Evolutionary conservation across 2,888 invertebrate species (phyloP).

Genomic region (Heliothis peltigera): DNA sequence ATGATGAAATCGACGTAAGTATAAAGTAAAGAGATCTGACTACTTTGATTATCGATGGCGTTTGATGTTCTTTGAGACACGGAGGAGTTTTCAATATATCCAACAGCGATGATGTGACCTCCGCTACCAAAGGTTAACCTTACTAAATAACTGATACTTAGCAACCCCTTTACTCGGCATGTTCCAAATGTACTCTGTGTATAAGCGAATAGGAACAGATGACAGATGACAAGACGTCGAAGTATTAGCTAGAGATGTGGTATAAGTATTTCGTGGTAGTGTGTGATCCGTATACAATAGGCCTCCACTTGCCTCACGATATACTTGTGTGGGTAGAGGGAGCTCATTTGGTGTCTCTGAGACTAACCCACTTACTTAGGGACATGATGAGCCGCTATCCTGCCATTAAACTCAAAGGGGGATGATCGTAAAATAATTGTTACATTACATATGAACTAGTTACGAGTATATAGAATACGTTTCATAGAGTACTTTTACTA

Average conservation of each 20-base stretch:
- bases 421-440: background rate
- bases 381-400: background rate
- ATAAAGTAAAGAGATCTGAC: no score
- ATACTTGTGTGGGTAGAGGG: background rate
- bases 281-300: background rate
- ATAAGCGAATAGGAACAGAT: no score
- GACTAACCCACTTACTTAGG: background rate
- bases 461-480: background rate
- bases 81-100: no score
- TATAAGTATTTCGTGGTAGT: background rate
- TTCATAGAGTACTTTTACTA: no score
- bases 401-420: background rate
- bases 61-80: no score
- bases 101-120: no score
- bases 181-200: no score
- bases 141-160: no score
- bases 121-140: no score
- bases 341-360: conserved; percentile 15
- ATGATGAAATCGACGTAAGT: no score
- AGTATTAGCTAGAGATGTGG: background rate
- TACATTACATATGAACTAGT: background rate
- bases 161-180: no score
- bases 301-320: conserved; percentile 15
- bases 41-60: no score
- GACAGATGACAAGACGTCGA: background rate